Percentiles rank a stretch among this genome's conserved stretches.
Conservation (phyloP, 2,888 invertebrate species). For the Nyleta sp. region DNA sequence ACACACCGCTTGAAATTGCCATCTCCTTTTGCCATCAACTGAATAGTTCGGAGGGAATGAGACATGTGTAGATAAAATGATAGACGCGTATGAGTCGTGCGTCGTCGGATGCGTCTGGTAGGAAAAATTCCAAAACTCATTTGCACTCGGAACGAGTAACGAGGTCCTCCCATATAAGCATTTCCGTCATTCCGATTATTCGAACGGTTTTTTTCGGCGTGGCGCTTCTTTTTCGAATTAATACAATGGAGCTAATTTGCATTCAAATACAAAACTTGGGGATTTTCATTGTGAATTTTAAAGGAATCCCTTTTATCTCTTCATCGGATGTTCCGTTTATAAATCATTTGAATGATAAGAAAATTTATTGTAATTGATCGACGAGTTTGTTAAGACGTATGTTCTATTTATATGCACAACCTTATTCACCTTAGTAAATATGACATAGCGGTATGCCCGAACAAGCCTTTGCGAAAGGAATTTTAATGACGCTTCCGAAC, state of each 20-base stretch:
- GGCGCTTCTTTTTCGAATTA: constrained; percentile 62
- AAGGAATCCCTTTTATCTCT: too few species aligned
- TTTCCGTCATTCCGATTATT: constrained; percentile 68
- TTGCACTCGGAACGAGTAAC: constrained; percentile 66
- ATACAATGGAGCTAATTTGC: constrained; percentile 60
- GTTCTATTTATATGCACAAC: constrained; percentile 2
- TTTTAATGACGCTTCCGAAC: constrained; percentile 23
- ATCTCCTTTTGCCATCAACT: background rate
- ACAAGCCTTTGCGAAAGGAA: constrained; percentile 13
- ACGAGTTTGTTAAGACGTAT: too few species aligned
- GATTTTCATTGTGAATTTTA: too few species aligned
- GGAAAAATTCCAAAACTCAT: constrained; percentile 55
- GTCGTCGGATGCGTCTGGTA: constrained; percentile 18
- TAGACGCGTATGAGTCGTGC: constrained; percentile 5
- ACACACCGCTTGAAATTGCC: background rate
- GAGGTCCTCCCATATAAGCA: constrained; percentile 68
- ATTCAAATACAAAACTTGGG: constrained; percentile 2
- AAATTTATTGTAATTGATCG: too few species aligned
- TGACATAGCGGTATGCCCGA: constrained; percentile 28
- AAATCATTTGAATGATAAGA: too few species aligned
- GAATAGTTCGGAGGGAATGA: constrained; percentile 2
- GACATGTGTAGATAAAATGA: constrained; percentile 11
- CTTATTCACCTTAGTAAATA: background rate
- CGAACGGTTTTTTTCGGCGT: constrained; percentile 67
- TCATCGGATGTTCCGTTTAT: too few species aligned